Evolutionary conservation across 2,113 vertebrate genomes (phyloP).

Genomic region (Formicarius rufipectus): DNA sequence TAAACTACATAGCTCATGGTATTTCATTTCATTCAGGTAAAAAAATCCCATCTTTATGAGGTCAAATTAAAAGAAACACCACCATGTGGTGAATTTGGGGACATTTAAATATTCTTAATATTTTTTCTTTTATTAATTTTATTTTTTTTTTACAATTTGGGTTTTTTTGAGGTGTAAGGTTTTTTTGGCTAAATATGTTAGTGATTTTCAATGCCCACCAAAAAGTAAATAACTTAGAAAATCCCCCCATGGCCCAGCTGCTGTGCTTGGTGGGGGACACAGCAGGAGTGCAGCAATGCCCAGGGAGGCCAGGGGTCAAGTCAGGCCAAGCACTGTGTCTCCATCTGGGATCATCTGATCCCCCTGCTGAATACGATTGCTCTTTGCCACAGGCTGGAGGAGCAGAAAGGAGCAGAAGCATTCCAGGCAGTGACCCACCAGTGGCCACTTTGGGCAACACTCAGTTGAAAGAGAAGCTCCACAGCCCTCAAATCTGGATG

Average conservation of each 20-base stretch:
- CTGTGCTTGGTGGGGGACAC: not conserved
- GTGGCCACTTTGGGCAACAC: not conserved
- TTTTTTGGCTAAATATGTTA: not conserved
- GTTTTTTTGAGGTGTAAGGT: not conserved
- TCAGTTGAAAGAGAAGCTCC: not conserved
- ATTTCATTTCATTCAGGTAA: not conserved
- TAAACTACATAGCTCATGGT: not conserved
- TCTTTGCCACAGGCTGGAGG: not conserved
- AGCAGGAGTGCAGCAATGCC: not conserved
- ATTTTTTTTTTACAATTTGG: not conserved
- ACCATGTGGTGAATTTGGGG: not conserved
- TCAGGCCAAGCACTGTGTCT: not conserved
- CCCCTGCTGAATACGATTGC: fast-evolving
- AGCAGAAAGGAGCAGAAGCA: fast-evolving
- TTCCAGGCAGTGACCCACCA: not conserved
- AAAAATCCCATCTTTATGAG: not conserved
- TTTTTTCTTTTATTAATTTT: not conserved
- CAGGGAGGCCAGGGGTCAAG: not conserved
- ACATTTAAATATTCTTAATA: not conserved
- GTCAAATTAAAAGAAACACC: not conserved
- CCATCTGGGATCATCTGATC: fast-evolving
- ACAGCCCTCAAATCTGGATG: fast-evolving
- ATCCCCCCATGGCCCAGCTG: not conserved
- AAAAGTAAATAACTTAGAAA: not conserved
- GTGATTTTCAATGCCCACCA: not conserved